A percentile compares a stretch with the other conserved stretches of the same genome.
phyloP scores from a whole-genome alignment of 2,113 vertebrate genomes.

The Dasyornis broadbenti region DNA sequence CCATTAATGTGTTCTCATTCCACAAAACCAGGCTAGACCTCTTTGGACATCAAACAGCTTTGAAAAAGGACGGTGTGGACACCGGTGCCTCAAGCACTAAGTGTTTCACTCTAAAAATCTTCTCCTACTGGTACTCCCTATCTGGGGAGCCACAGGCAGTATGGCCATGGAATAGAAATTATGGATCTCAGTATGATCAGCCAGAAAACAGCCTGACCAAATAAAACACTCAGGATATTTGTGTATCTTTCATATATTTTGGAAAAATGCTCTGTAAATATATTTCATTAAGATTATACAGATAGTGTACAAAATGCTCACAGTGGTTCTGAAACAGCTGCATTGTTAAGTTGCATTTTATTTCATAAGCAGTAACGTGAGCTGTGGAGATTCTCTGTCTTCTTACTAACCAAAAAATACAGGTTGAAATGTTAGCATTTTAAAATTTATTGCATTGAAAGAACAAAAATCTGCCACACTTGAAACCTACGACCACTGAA shows the following conservation, averaged over 20 bases:
- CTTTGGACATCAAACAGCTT: background rate
- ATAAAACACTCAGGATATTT: background rate
- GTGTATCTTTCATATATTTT: background rate
- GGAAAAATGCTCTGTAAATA: background rate
- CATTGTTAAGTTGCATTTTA: background rate
- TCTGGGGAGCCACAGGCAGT: background rate
- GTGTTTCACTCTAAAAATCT: background rate
- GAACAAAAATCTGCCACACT: background rate
- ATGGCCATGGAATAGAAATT: background rate
- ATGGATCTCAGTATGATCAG: background rate
- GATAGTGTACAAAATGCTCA: background rate
- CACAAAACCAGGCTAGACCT: background rate
- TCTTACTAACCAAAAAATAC: background rate
- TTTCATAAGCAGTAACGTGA: background rate
- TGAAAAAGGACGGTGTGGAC: fast-evolving
- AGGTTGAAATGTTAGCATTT: background rate
- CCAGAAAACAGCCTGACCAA: background rate
- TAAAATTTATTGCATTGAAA: background rate
- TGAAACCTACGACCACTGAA: background rate
- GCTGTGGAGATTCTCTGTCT: background rate
- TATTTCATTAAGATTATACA: background rate
- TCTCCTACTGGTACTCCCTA: background rate
- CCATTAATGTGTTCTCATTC: background rate
- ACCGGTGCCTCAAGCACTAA: fast-evolving
- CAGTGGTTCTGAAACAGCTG: background rate